Percentiles rank a stretch among this genome's conserved stretches.
These are phyloP conservation scores for Coleophora deauratella DNA, from an alignment of 2,888 invertebrate genomes.

Conservation along the genomic window DNA sequence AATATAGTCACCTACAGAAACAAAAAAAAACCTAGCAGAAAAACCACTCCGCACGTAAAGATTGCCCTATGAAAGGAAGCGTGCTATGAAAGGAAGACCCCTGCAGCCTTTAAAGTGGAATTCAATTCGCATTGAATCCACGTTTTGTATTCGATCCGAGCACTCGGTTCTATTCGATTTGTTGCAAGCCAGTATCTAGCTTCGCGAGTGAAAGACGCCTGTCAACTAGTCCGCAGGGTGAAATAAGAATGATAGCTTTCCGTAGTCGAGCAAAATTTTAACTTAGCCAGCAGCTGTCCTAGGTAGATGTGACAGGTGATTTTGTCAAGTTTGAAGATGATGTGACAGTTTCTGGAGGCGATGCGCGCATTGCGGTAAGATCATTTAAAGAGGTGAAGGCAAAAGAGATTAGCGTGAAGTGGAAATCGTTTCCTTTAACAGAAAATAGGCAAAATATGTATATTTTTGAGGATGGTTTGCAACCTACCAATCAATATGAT, in stretches of 20 bases:
- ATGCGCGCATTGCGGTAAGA: too few species aligned
- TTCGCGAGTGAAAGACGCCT: conserved; percentile 40
- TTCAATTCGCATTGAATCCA: conserved; percentile 43
- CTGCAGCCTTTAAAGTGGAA: conserved; percentile 37
- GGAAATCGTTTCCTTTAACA: too few species aligned
- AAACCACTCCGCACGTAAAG: background rate
- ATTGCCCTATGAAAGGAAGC: conserved; percentile 1
- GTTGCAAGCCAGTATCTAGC: conserved; percentile 47
- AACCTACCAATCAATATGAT: too few species aligned
- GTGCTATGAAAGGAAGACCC: conserved; percentile 1
- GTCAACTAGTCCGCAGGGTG: background rate
- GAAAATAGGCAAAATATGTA: too few species aligned
- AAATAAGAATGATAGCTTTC: conserved; percentile 3
- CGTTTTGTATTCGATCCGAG: conserved; percentile 43
- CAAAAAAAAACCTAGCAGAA: background rate
- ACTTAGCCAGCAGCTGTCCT: too few species aligned
- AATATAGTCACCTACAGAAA: background rate
- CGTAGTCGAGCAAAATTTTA: too few species aligned
- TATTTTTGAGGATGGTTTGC: too few species aligned
- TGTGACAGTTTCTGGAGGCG: too few species aligned
- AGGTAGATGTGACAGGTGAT: too few species aligned
- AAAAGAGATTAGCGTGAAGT: too few species aligned
- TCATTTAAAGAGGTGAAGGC: too few species aligned
- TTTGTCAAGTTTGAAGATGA: too few species aligned
- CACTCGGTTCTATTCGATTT: conserved; percentile 46